Conservation (phyloP, 2,113 vertebrate genomes). For the Crotalus tigris region DNA sequence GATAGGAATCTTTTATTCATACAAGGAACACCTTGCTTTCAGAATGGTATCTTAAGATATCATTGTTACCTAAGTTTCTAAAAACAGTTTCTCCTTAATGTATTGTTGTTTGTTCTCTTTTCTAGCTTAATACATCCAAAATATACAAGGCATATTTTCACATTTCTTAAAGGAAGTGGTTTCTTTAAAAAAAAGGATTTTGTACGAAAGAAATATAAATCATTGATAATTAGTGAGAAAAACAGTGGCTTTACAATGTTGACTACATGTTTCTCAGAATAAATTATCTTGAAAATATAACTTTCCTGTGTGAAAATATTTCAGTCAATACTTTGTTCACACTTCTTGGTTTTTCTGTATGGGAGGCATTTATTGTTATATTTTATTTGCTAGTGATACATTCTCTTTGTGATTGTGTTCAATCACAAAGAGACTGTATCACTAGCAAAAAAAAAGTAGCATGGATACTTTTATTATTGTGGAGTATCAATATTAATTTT, state of each 20-base stretch:
- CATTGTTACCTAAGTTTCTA: not conserved
- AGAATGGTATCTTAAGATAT: not conserved
- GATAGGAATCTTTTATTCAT: not conserved
- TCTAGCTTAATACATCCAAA: not conserved
- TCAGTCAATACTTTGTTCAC: not conserved
- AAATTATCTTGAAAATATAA: not conserved
- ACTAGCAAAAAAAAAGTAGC: not conserved
- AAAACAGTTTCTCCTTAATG: not conserved
- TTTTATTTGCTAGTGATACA: not conserved
- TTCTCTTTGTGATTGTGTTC: not conserved
- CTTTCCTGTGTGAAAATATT: not conserved
- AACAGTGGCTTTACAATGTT: not conserved
- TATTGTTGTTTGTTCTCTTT: not conserved
- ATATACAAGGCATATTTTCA: not conserved
- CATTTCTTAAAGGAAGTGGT: not conserved
- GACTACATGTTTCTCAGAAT: not conserved
- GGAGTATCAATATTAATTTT: not conserved
- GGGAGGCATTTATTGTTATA: not conserved
- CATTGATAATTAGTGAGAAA: not conserved
- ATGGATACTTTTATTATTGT: not conserved
- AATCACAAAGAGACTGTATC: not conserved
- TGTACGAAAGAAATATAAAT: not conserved
- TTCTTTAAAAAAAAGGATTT: not conserved
- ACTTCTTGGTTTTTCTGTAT: not conserved
- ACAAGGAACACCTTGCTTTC: not conserved